A percentile compares a stretch with the other conserved stretches of the same genome.
These are phyloP conservation scores for Bombus difficillimus DNA, from an alignment of 1,140 invertebrate genomes.

Conservation along the genomic window DNA sequence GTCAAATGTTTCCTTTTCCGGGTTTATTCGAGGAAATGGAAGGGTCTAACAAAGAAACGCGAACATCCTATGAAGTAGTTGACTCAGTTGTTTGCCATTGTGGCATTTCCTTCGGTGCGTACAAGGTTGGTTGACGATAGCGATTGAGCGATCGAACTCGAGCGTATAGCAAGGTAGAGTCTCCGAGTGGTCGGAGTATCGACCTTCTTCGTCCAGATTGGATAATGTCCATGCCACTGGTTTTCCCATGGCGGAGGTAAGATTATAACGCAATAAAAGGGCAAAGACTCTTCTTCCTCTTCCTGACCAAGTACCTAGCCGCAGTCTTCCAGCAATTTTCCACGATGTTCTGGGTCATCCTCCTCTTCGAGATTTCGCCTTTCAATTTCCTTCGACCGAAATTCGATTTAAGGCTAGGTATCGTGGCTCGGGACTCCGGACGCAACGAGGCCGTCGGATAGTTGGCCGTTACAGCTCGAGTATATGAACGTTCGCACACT, in stretches of 20 bases:
- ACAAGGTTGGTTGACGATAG: background rate
- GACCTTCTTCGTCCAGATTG: slow-evolving; percentile 27
- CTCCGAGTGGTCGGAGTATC: background rate
- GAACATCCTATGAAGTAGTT: background rate
- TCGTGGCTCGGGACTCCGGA: background rate
- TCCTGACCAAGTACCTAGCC: slow-evolving; percentile 6
- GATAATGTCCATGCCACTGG: slow-evolving; percentile 26
- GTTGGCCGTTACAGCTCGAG: background rate
- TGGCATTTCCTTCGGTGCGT: background rate
- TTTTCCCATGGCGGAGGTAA: slow-evolving; percentile 15
- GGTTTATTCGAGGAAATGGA: background rate
- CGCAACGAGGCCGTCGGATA: background rate
- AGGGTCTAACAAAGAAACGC: slow-evolving; percentile 2
- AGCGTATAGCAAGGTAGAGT: background rate
- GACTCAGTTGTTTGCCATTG: background rate
- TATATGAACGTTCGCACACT: background rate
- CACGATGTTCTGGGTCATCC: slow-evolving; percentile 24
- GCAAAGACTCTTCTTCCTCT: slow-evolving; percentile 25
- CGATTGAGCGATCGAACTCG: background rate
- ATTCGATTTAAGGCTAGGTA: slow-evolving; percentile 46
- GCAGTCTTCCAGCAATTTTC: slow-evolving; percentile 42
- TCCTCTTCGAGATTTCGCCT: slow-evolving; percentile 34
- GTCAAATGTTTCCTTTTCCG: background rate
- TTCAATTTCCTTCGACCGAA: slow-evolving; percentile 51
- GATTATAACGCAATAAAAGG: slow-evolving; percentile 51